Base-by-base conservation (phyloP, 1,140 invertebrate genomes). In the Procambarus clarkii region DNA sequence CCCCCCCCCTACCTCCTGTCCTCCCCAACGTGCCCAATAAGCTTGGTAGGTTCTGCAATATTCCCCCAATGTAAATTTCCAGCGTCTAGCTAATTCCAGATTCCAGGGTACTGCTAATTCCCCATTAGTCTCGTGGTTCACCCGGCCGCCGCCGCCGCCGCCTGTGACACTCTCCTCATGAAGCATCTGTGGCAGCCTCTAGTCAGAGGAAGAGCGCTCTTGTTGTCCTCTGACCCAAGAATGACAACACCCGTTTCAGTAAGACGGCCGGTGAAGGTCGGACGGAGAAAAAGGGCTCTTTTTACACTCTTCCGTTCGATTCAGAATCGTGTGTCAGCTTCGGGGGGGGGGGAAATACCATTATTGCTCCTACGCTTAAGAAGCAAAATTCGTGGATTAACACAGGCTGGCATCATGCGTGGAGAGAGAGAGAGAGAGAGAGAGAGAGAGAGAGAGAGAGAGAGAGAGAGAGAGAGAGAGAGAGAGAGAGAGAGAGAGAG, bases 91-190 rank as follows among this genome's bases (percentile, higher is more conserved):
- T 74, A 74, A 34, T 74, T 74, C 24, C 24, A 74, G 24, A 74
- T 74, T 74, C 69, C 69, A 34, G 24, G 3, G 69, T 74, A 5
- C 69, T 74, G 69, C 69, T 74, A 74, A 74, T 74, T 74, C 69
- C n/a, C 13, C 60, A 18, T 64, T 18, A 64, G 15, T 4, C 60
- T 64, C 13, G 60, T 64, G 60, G 60, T 21, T 64, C 60, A 64
- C 18, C 4, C 60, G 1, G 21, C 60, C 50, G 50, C 50, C 21
- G 60, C 60, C 60, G 60, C 60, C 60, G 60, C 60, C 60, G 60
- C 18, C 15, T 64, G 60, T 15, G 60, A 54, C 50, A 54, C 2
- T 54, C 8, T 54, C 50, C 50, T 54, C 13, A 54, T 1, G 50
- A 54, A 54, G 50, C 50, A 54, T 54, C 50, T 54, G 50, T 7